phyloP scores from a whole-genome alignment of 2,888 invertebrate genomes.

The Acronicta alni region DNA sequence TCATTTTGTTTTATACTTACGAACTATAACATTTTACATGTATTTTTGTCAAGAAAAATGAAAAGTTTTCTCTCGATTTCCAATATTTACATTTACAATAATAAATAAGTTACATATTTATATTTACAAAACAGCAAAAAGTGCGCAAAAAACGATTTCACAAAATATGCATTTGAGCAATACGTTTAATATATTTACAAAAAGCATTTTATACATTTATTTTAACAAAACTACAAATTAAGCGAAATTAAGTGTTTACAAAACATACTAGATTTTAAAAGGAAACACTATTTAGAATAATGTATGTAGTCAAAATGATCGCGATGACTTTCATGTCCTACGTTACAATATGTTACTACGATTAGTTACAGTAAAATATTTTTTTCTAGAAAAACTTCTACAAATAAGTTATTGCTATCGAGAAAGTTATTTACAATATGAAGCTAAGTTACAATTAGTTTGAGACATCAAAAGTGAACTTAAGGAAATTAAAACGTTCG shows the following conservation, averaged over 20 bases:
- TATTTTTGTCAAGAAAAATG: slow-evolving; percentile 63
- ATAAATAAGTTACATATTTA: slow-evolving; percentile 68
- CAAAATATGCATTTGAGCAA: slow-evolving; percentile 89
- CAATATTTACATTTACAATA: slow-evolving; percentile 72
- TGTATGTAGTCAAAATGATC: slow-evolving; percentile 28
- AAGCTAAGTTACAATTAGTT: slow-evolving; percentile 66
- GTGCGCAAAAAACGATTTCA: slow-evolving; percentile 88
- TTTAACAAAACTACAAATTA: slow-evolving; percentile 49
- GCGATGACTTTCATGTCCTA: slow-evolving; percentile 47
- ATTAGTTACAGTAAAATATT: slow-evolving; percentile 61
- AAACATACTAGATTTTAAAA: slow-evolving; percentile 37
- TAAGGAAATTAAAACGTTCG: slow-evolving; percentile 65
- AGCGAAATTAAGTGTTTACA: slow-evolving; percentile 38
- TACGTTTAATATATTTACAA: slow-evolving; percentile 86
- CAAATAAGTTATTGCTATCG: slow-evolving; percentile 80
- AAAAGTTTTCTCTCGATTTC: slow-evolving; percentile 73
- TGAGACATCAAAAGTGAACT: slow-evolving; percentile 78
- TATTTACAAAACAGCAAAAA: slow-evolving; percentile 87
- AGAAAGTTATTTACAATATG: slow-evolving; percentile 73
- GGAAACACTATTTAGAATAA: slow-evolving; percentile 20
- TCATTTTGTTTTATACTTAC: slow-evolving; percentile 77
- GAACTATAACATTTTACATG: slow-evolving; percentile 62
- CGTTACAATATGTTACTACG: slow-evolving; percentile 42
- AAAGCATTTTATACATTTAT: slow-evolving; percentile 77
- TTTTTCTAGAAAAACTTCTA: slow-evolving; percentile 67